Evolutionary conservation across 2,888 invertebrate genomes (phyloP), one percentile per base, ranked within the genome.

Genomic region (Pollenia griseotomentosa): DNA sequence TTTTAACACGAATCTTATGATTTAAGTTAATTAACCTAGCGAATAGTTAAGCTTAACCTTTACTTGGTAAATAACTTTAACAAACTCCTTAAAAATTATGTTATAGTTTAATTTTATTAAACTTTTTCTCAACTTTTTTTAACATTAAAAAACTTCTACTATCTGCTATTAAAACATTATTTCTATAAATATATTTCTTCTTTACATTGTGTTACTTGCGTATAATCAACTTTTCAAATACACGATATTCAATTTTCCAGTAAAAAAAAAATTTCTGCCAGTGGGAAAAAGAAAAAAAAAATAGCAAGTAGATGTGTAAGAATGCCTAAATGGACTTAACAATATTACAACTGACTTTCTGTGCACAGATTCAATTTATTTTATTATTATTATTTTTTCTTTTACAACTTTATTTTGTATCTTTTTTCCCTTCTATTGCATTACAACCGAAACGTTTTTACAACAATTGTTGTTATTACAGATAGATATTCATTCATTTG

Each of bases 321-420:
- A 66, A 57, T 73, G 66, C 73, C 78, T 79, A 73, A 84, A 79
- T 78, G 73, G 78, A 59, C 65, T 66, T 51, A 73, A 78, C 66
- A 71, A 84, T 73, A 73, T 73, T 84, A 73, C 63, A 73, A 79
- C 66, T 73, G 59, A 65, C 74, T 61, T 74, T 74, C 59, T 74
- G 46, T 40, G 57, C 66, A 84, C 66, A 84, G 78, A 84, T 84
- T 84, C 59, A 84, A 84, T 84, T 84, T 73, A 73, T 33, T 33
- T 33, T 33, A 33, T 33, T 33, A 33, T 33, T 33, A 59, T 51
- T 65, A 53, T 55, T 51, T 59, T 68, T 57, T 66, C 7, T 48
- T 53, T 33, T 16, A 33, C 33, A 6, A 33, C 19, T 71, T n/a
- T 16, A 46, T 42, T n/a, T 14, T 51, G 63, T 77, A 77, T 77